These are phyloP conservation scores for Enteromius fasciolatus DNA, from an alignment of 2,797 vertebrate genomes.

Conservation along the genomic window DNA sequence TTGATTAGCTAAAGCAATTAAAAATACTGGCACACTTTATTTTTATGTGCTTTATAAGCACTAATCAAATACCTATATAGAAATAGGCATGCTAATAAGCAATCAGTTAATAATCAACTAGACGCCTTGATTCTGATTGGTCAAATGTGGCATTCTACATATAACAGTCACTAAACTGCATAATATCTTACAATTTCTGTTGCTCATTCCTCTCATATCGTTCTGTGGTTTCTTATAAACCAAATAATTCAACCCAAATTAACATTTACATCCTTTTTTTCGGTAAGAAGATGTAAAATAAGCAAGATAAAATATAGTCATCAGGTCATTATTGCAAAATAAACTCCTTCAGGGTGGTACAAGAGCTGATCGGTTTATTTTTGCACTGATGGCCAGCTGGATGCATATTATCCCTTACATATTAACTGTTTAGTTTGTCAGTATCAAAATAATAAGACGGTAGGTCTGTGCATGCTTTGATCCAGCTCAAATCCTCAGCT, in stretches of 20 bases:
- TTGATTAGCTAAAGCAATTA: background rate
- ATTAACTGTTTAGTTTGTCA: slow-evolving; percentile 16
- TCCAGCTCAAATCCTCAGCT: slow-evolving; percentile 24
- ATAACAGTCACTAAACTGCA: background rate
- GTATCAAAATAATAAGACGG: slow-evolving; percentile 10
- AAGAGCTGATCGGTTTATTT: slow-evolving; percentile 6
- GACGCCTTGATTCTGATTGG: background rate
- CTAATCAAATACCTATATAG: background rate
- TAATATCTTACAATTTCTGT: background rate
- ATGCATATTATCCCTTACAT: background rate
- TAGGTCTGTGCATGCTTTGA: slow-evolving; percentile 18
- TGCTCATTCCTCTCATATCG: background rate
- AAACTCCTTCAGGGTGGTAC: background rate
- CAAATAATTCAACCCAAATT: background rate
- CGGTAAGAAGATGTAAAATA: background rate
- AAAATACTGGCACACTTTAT: too few species aligned
- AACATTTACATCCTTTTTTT: background rate
- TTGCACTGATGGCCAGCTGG: background rate
- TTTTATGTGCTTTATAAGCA: too few species aligned
- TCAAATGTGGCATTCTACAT: background rate
- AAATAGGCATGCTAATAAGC: background rate
- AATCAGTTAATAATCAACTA: background rate
- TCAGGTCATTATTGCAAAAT: background rate
- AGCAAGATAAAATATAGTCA: background rate
- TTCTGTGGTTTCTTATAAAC: background rate